Base-by-base conservation (phyloP, 1,140 invertebrate genomes). In the Leucophenga varia region DNA sequence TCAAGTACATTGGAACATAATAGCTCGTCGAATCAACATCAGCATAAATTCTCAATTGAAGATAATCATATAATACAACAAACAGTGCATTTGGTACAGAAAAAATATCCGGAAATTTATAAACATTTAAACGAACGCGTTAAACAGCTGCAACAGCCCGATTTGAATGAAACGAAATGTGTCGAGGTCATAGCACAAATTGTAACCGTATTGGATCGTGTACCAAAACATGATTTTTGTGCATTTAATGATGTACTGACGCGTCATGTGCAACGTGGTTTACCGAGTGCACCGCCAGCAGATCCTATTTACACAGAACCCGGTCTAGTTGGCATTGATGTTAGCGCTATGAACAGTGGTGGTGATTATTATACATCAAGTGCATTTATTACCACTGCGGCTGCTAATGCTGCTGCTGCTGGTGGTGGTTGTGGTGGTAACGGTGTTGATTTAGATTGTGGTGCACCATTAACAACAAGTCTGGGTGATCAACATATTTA, bases 401-500 rank as follows among this genome's bases (percentile, higher is more conserved):
- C 22, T 39, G 12, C 20, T 8, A 20, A 14, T 20, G 20, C 20
- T 16, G 9, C 3, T 9, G 17, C 16, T 1, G 32, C n/a, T 25
- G 13, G 35, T 25, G 28, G 4, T n/a, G n/a, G n/a, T n/a, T n/a
- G n/a, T n/a, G n/a, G n/a, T n/a, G n/a, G n/a, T n/a, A n/a, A n/a
- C n/a, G n/a, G n/a, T n/a, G n/a, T n/a, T n/a, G n/a, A n/a, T n/a
- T n/a, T n/a, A n/a, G n/a, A n/a, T n/a, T n/a, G n/a, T n/a, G n/a
- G n/a, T n/a, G n/a, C n/a, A n/a, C n/a, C n/a, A n/a, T n/a, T n/a
- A n/a, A n/a, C n/a, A n/a, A n/a, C n/a, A n/a, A n/a, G n/a, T n/a
- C n/a, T 12, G 7, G 14, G 4, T 2, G 18, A 12, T 13, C 25
- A 72, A 38, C 55, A 54, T 32, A 59, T 68, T 41, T 70, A 70